Conservation (phyloP, 2,113 vertebrate species). For the Rostratula benghalensis region DNA sequence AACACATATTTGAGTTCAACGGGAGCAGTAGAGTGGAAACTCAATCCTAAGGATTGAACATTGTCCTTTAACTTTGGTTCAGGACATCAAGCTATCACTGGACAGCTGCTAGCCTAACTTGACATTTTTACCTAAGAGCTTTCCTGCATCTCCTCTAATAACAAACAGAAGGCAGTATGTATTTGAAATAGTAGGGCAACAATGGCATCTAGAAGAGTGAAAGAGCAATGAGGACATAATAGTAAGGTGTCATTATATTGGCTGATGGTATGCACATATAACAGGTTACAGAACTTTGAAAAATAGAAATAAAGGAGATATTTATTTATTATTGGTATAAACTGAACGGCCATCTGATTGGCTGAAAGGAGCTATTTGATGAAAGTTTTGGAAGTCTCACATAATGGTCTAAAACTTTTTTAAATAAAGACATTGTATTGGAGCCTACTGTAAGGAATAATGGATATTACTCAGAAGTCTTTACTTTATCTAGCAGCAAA, state of each 20-base stretch:
- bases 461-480: conserved; percentile 43
- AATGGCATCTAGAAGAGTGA: not conserved
- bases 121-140: not conserved
- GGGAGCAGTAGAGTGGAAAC: not conserved
- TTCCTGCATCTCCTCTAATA: not conserved
- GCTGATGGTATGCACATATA: not conserved
- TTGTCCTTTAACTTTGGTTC: not conserved
- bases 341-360: not conserved
- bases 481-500: conserved; percentile 58
- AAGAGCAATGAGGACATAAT: not conserved
- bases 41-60: not conserved
- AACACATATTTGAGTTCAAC: not conserved
- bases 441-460: conserved; percentile 52
- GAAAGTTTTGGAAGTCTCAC: conserved; percentile 41
- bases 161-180: not conserved
- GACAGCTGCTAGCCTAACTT: not conserved
- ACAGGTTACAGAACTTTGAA: not conserved
- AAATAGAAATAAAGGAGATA: not conserved
- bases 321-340: conserved; percentile 37
- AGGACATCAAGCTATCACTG: not conserved
- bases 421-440: conserved; percentile 58
- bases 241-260: not conserved
- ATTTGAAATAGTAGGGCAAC: not conserved
- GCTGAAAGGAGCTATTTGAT: conserved; percentile 2
- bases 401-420: conserved; percentile 56